A percentile compares a stretch with the other conserved stretches of the same genome.
Conservation (phyloP, 2,113 vertebrate species). For the Micromys minutus region DNA sequence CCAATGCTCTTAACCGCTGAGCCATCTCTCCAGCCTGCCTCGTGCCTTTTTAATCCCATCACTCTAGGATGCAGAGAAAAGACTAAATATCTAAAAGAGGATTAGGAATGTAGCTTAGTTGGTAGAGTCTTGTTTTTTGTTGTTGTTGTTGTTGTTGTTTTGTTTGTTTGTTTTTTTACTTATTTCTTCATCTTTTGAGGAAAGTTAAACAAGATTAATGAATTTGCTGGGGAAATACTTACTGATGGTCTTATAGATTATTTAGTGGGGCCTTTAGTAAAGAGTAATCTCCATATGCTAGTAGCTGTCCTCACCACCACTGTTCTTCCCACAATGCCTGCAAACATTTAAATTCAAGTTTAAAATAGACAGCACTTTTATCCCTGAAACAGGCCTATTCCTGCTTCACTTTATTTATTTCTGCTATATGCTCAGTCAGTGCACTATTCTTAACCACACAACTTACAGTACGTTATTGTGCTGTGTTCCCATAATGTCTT, state of each 20-base stretch:
- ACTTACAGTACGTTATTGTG: background rate
- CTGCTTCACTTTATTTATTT: background rate
- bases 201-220: background rate
- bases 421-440: background rate
- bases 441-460: background rate
- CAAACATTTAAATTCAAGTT: background rate
- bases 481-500: background rate
- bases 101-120: background rate
- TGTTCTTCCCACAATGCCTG: background rate
- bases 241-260: background rate
- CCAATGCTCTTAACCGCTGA: too few species aligned
- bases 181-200: background rate
- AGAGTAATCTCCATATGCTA: background rate
- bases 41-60: background rate
- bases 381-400: background rate
- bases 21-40: too few species aligned
- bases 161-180: too few species aligned
- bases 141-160: too few species aligned
- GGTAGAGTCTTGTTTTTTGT: background rate
- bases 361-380: background rate
- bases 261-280: background rate
- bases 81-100: background rate
- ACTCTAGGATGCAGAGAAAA: background rate
- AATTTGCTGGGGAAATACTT: background rate
- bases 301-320: rapidly evolving